Base-by-base conservation (phyloP, 1,140 invertebrate genomes). In the Marisa cornuarietis region DNA sequence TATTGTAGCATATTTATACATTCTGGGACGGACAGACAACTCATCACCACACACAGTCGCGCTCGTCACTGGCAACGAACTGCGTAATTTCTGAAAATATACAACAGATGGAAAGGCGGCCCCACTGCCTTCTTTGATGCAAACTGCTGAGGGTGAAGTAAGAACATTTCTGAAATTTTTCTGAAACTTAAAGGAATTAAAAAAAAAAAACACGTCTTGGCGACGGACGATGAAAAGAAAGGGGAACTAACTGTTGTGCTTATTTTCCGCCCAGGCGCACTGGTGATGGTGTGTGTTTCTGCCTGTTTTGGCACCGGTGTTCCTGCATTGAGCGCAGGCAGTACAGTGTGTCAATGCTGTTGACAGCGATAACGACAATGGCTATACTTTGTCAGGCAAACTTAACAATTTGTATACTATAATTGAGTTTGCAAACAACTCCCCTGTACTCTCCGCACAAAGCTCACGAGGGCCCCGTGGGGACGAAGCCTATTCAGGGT, bases 391-490 rank as follows among this genome's bases (percentile, higher is more conserved):
- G 71, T 73, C 8, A 73, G 71, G 71, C 71, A 73, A 73, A 65
- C 76, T 69, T 77, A 31, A 77, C 76, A 77, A 77, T 77, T 77
- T 77, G 63, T 77, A 68, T 51, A 77, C 76, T 77, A 66, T 77
- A 77, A 77, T 77, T 66, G 76, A 77, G 76, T 77, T 77, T 77
- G 76, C 76, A 77, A 77, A 77, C 76, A 77, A 77, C 76, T 77
- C 65, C 54, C 76, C 76, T 63, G 52, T 42, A 26, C 76, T 20
- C 63, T 6, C 76, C 24, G 51, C 61, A 77, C 76, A 77, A 77
- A 77, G 54, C 54, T 8, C 11, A 18, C 54, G 11, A 11, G 54
- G 54, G 54, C 54, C 54, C 54, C 54, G 54, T 58, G 54, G 16
- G 54, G 54, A 58, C 16, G 4, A 9, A 11, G 11, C 1, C 54